These are phyloP conservation scores for Lacanobia wlatinum DNA, from an alignment of 2,888 invertebrate species.

Conservation along the genomic window DNA sequence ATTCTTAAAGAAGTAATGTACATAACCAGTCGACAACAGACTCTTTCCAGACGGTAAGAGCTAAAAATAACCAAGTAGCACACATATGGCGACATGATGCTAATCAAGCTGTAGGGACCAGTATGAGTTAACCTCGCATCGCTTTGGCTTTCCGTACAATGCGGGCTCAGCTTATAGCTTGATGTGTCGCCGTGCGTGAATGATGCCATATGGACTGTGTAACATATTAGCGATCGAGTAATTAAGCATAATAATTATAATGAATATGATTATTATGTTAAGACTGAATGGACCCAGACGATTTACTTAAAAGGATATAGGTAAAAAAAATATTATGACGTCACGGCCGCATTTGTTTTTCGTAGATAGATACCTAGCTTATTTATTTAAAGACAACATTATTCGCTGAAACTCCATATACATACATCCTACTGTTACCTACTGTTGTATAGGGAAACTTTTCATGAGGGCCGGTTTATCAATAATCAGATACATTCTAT, in stretches of 20 bases:
- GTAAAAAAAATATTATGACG: neutral
- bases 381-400: neutral
- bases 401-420: too few relatives aligned
- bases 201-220: conserved; percentile 5
- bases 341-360: neutral
- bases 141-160: neutral
- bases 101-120: neutral
- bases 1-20: neutral
- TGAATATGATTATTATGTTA: conserved; percentile 13
- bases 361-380: neutral
- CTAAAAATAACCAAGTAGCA: conserved; percentile 26
- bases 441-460: too few relatives aligned
- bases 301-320: neutral
- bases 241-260: conserved; percentile 18
- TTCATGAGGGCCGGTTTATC: too few relatives aligned
- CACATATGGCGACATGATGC: conserved; percentile 34
- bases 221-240: conserved; percentile 12
- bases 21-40: conserved; percentile 3
- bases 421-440: neutral
- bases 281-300: neutral
- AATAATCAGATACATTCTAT: neutral
- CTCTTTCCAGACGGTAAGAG: conserved; percentile 26
- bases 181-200: neutral
- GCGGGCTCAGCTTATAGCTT: neutral
- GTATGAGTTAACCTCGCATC: neutral